Evolutionary conservation across 2,888 invertebrate species (phyloP).

Genomic region (Drosophila mettleri): DNA sequence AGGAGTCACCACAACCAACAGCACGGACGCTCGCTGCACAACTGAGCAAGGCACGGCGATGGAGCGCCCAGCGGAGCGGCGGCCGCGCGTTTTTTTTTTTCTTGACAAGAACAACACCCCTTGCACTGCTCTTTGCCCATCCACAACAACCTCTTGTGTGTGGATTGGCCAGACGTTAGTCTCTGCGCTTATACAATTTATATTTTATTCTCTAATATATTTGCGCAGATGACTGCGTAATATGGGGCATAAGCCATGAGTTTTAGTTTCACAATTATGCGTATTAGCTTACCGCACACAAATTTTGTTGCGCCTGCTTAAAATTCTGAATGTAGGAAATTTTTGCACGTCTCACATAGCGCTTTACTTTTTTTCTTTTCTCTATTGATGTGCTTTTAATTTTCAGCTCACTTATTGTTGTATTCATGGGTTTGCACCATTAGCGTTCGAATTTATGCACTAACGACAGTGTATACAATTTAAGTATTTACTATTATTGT

Average conservation of each 20-base stretch:
- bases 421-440: slow-evolving; percentile 19
- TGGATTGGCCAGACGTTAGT: slow-evolving; percentile 52
- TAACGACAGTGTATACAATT: slow-evolving; percentile 22
- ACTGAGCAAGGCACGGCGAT: slow-evolving; percentile 64
- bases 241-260: slow-evolving; percentile 21
- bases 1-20: slow-evolving; percentile 64
- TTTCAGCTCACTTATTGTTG: slow-evolving; percentile 36
- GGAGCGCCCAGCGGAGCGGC: slow-evolving; percentile 75
- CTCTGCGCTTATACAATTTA: slow-evolving; percentile 68
- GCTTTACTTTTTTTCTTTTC: slow-evolving; percentile 51
- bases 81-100: slow-evolving; percentile 50
- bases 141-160: slow-evolving; percentile 24
- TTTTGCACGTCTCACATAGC: slow-evolving; percentile 64
- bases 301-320: slow-evolving; percentile 23
- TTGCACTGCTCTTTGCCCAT: slow-evolving; percentile 27
- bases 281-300: slow-evolving; percentile 22
- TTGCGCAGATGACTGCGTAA: slow-evolving; percentile 46
- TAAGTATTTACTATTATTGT: slow-evolving; percentile 39
- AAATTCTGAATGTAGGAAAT: slow-evolving; percentile 39
- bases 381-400: slow-evolving; percentile 25
- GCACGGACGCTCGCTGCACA: slow-evolving; percentile 79
- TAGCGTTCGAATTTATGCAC: slow-evolving; percentile 21
- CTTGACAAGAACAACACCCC: slow-evolving; percentile 71
- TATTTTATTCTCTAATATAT: slow-evolving; percentile 50
- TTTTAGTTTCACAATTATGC: slow-evolving; percentile 57